Percentiles rank a stretch among this genome's conserved stretches.
These are phyloP conservation scores for Caloenas nicobarica DNA, from an alignment of 2,113 vertebrate genomes.

Conservation along the genomic window DNA sequence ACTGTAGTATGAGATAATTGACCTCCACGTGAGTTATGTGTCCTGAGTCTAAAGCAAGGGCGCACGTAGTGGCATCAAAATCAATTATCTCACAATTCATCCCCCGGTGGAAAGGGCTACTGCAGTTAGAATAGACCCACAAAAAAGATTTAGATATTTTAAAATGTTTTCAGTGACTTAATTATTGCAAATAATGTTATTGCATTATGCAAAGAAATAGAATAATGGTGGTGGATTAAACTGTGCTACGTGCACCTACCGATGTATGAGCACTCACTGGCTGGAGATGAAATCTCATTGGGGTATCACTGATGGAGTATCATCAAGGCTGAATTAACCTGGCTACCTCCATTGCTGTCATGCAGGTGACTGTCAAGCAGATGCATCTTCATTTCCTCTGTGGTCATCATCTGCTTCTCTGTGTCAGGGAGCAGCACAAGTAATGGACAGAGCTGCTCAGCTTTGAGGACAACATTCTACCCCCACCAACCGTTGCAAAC, in stretches of 20 bases:
- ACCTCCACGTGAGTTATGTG: conserved; percentile 48
- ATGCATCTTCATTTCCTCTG: conserved; percentile 24
- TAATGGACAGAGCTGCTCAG: not conserved
- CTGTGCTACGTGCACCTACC: not conserved
- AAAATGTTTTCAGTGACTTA: conserved; percentile 27
- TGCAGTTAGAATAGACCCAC: not conserved
- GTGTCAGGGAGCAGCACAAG: not conserved
- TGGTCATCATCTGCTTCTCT: not conserved
- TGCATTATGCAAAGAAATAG: not conserved
- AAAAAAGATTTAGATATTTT: conserved; percentile 27
- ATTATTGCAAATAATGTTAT: conserved; percentile 11
- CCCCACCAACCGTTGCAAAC: not conserved
- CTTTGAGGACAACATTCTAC: conserved; percentile 6
- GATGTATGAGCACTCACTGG: not conserved
- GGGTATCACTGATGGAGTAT: not conserved
- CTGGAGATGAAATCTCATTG: not conserved
- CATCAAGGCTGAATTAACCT: not conserved
- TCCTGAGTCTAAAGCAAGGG: conserved; percentile 58
- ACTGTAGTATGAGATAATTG: conserved; percentile 54
- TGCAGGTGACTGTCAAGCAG: not conserved
- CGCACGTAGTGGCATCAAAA: conserved; percentile 28
- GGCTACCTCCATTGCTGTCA: not conserved
- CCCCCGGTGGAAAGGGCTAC: not conserved
- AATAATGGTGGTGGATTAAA: not conserved
- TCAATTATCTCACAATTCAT: conserved; percentile 44